Conservation (phyloP, 2,113 vertebrate genomes). For the Nycticorax nycticorax region DNA sequence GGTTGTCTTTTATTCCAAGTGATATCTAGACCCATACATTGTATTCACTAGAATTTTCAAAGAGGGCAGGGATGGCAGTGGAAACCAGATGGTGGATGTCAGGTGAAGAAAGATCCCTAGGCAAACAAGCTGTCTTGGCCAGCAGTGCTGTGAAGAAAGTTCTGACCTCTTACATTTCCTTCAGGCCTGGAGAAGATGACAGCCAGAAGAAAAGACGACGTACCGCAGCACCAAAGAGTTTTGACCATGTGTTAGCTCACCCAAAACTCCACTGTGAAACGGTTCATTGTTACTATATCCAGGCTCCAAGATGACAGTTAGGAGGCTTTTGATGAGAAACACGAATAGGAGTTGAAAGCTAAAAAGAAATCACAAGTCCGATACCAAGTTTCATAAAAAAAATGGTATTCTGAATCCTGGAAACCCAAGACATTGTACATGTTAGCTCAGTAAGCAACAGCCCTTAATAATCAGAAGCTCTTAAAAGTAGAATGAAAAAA, state of each 20-base stretch:
- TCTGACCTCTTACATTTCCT: not conserved
- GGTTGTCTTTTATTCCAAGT: not conserved
- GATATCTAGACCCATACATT: not conserved
- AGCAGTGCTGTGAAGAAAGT: not conserved
- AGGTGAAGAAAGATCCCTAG: not conserved
- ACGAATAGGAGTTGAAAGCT: not conserved
- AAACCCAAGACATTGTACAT: fast-evolving
- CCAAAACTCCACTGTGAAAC: not conserved
- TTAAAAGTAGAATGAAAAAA: not conserved
- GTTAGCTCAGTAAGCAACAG: not conserved
- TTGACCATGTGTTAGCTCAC: not conserved
- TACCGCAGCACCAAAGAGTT: not conserved
- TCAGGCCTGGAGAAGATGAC: not conserved
- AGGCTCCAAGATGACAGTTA: not conserved
- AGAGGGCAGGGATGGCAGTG: not conserved
- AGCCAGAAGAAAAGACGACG: not conserved
- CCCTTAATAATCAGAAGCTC: not conserved
- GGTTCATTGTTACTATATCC: not conserved
- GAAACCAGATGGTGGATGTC: not conserved
- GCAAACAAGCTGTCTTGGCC: not conserved
- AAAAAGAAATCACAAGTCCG: not conserved
- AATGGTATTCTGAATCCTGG: not conserved
- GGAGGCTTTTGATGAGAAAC: not conserved
- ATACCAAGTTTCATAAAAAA: not conserved
- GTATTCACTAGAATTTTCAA: not conserved